Percentiles rank a stretch among this genome's conserved stretches.
Evolutionary conservation across 2,888 invertebrate species (phyloP).

Genomic region (Catocala sponsa): DNA sequence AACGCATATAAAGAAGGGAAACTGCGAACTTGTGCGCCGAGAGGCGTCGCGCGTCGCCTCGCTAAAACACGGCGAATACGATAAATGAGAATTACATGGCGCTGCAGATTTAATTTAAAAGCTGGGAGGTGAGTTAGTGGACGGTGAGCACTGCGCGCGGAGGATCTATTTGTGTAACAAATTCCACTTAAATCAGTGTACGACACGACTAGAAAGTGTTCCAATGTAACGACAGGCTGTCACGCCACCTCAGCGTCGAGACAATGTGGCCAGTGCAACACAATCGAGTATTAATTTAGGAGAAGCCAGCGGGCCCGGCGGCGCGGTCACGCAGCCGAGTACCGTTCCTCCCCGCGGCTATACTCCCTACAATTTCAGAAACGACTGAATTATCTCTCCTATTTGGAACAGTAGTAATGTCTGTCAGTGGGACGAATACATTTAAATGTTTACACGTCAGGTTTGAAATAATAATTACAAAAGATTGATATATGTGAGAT

Average conservation of each 20-base stretch:
- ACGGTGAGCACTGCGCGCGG: slow-evolving; percentile 26
- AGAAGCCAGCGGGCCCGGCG: slow-evolving; percentile 59
- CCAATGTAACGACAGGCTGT: slow-evolving; percentile 72
- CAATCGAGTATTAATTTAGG: slow-evolving; percentile 79
- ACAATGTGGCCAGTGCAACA: slow-evolving; percentile 71
- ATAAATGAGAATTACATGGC: slow-evolving; percentile 38
- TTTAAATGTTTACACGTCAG: slow-evolving; percentile 29
- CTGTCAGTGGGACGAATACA: slow-evolving; percentile 60
- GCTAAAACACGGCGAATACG: slow-evolving; percentile 35
- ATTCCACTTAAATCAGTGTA: slow-evolving; percentile 62
- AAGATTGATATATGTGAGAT: slow-evolving; percentile 6
- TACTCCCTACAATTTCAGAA: slow-evolving; percentile 71
- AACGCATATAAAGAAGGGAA: slow-evolving; percentile 55
- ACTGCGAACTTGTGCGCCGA: slow-evolving; percentile 37
- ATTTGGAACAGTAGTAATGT: slow-evolving; percentile 70
- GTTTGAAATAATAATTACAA: slow-evolving; percentile 34
- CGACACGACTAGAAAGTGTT: slow-evolving; percentile 75
- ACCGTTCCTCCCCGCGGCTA: slow-evolving; percentile 76
- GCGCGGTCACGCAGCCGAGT: slow-evolving; percentile 74
- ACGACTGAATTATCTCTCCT: slow-evolving; percentile 63
- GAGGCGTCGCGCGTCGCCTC: slow-evolving; percentile 9
- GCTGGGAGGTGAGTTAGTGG: slow-evolving; percentile 36
- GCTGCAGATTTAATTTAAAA: slow-evolving; percentile 38
- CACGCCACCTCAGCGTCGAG: slow-evolving; percentile 67
- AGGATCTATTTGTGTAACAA: slow-evolving; percentile 58